Evolutionary conservation across 2,888 invertebrate species (phyloP).

Genomic region (Cosmia trapezina): DNA sequence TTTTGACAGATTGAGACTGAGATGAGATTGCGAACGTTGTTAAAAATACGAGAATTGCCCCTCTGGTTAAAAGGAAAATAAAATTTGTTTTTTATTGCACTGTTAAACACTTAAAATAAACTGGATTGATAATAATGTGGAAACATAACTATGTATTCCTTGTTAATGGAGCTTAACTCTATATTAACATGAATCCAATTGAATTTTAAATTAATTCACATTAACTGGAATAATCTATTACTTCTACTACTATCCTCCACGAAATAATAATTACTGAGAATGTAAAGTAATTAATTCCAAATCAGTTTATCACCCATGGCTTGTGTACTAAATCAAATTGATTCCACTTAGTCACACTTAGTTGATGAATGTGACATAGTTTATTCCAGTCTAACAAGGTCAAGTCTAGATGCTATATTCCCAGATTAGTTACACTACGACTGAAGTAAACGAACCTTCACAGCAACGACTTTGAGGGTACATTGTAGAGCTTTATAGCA

Average conservation of each 20-base stretch:
- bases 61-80: not conserved
- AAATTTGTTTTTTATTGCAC: not conserved
- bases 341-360: slow-evolving; percentile 30
- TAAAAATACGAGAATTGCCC: too few relatives aligned
- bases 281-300: slow-evolving; percentile 32
- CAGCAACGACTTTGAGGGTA: slow-evolving; percentile 45
- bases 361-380: slow-evolving; percentile 23
- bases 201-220: not conserved
- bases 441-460: slow-evolving; percentile 40
- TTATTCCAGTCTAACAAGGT: slow-evolving; percentile 28
- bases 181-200: not conserved
- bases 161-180: not conserved
- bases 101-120: not conserved
- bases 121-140: not conserved
- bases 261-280: slow-evolving; percentile 10
- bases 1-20: too few relatives aligned
- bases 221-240: not conserved
- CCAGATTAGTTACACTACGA: slow-evolving; percentile 31
- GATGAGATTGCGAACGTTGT: too few relatives aligned
- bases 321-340: slow-evolving; percentile 33
- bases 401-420: slow-evolving; percentile 32
- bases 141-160: not conserved
- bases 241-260: not conserved
- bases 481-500: slow-evolving; percentile 45
- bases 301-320: slow-evolving; percentile 9